These are phyloP conservation scores for Calliopum simillimum DNA, from an alignment of 2,888 invertebrate species.

Conservation along the genomic window DNA sequence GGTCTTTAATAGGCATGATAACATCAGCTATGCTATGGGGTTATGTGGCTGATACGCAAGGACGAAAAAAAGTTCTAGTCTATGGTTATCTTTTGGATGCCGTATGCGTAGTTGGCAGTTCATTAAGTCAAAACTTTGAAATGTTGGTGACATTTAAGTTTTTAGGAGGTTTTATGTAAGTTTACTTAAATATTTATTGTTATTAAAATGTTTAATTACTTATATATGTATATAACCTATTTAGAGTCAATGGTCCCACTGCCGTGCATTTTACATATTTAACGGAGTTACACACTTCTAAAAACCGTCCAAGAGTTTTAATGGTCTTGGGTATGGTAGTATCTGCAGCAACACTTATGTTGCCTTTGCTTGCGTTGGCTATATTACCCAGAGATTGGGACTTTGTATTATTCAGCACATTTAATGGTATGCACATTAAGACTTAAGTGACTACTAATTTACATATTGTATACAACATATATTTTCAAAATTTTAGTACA, in stretches of 20 bases:
- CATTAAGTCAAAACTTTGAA: slow-evolving; percentile 75
- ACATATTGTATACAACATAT: too few relatives aligned
- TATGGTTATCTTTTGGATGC: slow-evolving; percentile 75
- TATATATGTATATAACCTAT: slow-evolving; percentile 55
- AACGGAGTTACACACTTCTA: slow-evolving; percentile 78
- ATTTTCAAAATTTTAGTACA: slow-evolving; percentile 52
- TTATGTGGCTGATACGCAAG: slow-evolving; percentile 79
- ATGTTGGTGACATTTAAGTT: slow-evolving; percentile 79
- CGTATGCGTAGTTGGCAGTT: slow-evolving; percentile 73
- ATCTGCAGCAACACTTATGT: slow-evolving; percentile 73
- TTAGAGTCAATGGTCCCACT: slow-evolving; percentile 78
- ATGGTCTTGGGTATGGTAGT: slow-evolving; percentile 76
- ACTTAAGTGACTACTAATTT: too few relatives aligned
- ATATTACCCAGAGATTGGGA: slow-evolving; percentile 76
- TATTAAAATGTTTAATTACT: background rate
- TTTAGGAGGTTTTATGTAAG: slow-evolving; percentile 81
- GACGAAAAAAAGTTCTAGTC: slow-evolving; percentile 75
- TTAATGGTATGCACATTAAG: slow-evolving; percentile 57
- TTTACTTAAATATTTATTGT: slow-evolving; percentile 44
- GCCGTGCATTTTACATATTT: slow-evolving; percentile 80
- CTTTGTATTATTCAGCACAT: slow-evolving; percentile 66
- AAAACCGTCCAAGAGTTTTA: slow-evolving; percentile 75
- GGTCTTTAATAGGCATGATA: slow-evolving; percentile 78
- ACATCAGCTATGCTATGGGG: slow-evolving; percentile 82
- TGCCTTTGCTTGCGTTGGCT: slow-evolving; percentile 81